phyloP scores from a whole-genome alignment of 1,140 invertebrate genomes.

The Muscidifurax raptorellus region DNA sequence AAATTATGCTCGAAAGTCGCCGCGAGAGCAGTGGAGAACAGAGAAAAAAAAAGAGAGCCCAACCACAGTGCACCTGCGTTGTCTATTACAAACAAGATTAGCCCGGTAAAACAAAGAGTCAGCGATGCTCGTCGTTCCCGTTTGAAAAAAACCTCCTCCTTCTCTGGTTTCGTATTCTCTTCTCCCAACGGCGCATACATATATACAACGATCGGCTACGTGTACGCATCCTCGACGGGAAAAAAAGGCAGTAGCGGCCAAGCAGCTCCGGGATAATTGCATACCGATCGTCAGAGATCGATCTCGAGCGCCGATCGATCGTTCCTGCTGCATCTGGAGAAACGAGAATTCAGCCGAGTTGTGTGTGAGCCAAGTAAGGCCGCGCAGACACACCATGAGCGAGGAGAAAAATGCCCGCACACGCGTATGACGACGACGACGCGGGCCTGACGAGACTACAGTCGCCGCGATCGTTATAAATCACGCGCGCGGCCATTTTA shows the following conservation, averaged over 20 bases:
- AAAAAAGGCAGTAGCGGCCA: background rate
- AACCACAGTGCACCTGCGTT: constrained; percentile 3
- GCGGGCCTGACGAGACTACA: constrained; percentile 16
- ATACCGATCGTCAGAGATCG: constrained; percentile 49
- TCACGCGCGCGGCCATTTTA: constrained; percentile 31
- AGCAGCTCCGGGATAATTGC: constrained; percentile 46
- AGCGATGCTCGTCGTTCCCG: background rate
- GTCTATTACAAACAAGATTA: constrained; percentile 29
- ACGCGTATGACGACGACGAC: constrained; percentile 23
- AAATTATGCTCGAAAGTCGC: no score
- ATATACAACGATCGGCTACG: background rate
- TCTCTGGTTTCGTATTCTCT: background rate
- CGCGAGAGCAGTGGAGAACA: background rate
- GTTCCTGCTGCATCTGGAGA: constrained; percentile 32
- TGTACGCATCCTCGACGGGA: background rate
- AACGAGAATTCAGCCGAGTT: constrained; percentile 37
- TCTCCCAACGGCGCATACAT: background rate
- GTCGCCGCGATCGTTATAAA: constrained; percentile 43
- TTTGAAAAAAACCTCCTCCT: constrained; percentile 5
- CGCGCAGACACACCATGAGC: background rate
- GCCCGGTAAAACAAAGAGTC: constrained; percentile 9
- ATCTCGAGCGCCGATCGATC: constrained; percentile 35
- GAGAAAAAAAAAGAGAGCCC: background rate
- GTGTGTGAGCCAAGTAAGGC: background rate
- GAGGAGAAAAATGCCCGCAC: background rate